Evolutionary conservation across 2,888 invertebrate species (phyloP).

Genomic region (Ypsolopha scabrella): DNA sequence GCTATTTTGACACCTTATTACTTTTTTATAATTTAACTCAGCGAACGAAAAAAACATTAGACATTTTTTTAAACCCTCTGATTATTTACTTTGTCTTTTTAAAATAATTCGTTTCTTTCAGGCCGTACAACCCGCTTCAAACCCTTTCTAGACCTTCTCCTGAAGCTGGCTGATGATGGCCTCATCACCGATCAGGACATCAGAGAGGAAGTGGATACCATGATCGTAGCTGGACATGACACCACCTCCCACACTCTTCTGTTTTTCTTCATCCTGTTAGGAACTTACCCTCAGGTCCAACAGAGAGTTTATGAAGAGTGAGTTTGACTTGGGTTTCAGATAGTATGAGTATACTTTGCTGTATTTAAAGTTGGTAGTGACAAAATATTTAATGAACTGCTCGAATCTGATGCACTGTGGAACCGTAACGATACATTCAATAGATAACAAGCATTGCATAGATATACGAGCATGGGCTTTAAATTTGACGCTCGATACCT

Average conservation of each 20-base stretch:
- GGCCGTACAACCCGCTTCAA: conserved; percentile 23
- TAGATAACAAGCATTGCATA: no score
- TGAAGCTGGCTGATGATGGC: conserved; percentile 40
- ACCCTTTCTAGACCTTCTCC: conserved; percentile 53
- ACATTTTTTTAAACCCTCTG: background rate
- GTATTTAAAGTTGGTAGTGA: background rate
- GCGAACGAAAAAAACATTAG: no score
- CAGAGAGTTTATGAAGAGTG: conserved; percentile 18
- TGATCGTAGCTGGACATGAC: conserved; percentile 54
- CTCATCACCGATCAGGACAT: conserved; percentile 49
- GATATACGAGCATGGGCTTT: no score
- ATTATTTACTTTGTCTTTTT: background rate
- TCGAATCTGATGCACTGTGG: no score
- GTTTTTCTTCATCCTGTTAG: conserved; percentile 27
- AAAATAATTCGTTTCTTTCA: background rate
- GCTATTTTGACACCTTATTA: no score
- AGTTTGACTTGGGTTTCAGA: conserved; percentile 10
- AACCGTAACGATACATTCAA: no score
- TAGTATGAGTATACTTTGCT: background rate
- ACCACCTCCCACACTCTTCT: conserved; percentile 27
- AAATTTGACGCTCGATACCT: no score
- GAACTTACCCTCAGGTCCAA: conserved; percentile 28
- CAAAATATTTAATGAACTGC: no score
- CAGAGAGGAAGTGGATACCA: conserved; percentile 59
- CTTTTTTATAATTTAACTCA: no score